Percentiles rank a stretch among this genome's conserved stretches.
These are phyloP conservation scores for Tenthredo notha DNA, from an alignment of 2,888 invertebrate genomes.

Conservation along the genomic window DNA sequence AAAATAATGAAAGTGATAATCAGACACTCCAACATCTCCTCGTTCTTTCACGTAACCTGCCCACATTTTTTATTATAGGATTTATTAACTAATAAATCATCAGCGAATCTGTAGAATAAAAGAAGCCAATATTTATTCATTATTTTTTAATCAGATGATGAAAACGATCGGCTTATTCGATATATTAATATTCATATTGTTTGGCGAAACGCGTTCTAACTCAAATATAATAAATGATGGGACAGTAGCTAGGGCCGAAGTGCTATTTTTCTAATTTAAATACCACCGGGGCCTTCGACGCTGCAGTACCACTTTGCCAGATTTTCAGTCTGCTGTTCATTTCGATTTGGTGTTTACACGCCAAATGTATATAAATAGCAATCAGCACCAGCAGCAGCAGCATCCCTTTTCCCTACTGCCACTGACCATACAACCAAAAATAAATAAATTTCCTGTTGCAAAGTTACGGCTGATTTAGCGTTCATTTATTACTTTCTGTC, in stretches of 20 bases:
- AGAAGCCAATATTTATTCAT: background rate
- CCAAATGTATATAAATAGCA: conserved; percentile 39
- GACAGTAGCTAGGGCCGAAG: background rate
- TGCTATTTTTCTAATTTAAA: conserved; percentile 2
- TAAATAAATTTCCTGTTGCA: conserved; percentile 40
- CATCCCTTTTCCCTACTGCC: conserved; percentile 22
- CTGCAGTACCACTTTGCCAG: conserved; percentile 32
- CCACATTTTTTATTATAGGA: background rate
- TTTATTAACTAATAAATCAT: background rate
- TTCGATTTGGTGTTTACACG: conserved; percentile 46
- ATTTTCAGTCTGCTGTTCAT: conserved; percentile 48
- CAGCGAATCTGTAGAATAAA: background rate
- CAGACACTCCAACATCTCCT: background rate
- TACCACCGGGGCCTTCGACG: background rate
- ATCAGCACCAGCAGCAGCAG: background rate
- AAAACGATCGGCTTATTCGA: background rate
- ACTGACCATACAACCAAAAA: background rate
- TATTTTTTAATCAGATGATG: background rate
- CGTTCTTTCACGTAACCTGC: background rate
- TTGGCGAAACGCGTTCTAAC: background rate
- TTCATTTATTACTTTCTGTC: conserved; percentile 29
- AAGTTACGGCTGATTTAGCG: conserved; percentile 35
- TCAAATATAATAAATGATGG: background rate
- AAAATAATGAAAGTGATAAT: background rate
- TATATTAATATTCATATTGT: conserved; percentile 3